Evolutionary conservation across 1,140 invertebrate genomes (phyloP).

Genomic region (Apis laboriosa): DNA sequence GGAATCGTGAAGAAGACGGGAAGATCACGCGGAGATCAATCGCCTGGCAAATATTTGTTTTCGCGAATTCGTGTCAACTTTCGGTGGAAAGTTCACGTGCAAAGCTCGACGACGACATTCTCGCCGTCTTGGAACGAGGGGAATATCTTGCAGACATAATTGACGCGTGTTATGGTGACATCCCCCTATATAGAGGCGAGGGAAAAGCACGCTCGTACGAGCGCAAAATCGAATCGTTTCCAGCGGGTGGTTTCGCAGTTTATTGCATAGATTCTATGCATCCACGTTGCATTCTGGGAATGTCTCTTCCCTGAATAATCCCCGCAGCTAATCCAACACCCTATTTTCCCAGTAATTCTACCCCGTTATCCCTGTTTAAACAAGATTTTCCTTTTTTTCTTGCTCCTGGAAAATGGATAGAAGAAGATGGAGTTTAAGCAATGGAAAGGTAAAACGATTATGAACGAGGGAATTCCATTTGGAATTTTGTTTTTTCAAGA

Average conservation of each 20-base stretch:
- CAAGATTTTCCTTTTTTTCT: no score
- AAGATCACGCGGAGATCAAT: not conserved
- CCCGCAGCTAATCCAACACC: not conserved
- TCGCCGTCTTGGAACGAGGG: not conserved
- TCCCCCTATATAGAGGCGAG: constrained; percentile 21
- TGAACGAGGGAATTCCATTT: no score
- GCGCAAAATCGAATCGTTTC: constrained; percentile 53
- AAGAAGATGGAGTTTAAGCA: not conserved
- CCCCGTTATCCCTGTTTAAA: no score
- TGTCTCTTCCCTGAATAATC: constrained; percentile 33
- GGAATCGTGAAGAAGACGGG: not conserved
- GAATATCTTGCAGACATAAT: constrained; percentile 50
- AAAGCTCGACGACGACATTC: not conserved
- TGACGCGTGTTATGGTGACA: constrained; percentile 46
- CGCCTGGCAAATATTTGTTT: constrained; percentile 21
- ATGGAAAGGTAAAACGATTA: not conserved
- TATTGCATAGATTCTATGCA: constrained; percentile 46
- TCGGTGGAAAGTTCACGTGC: not conserved
- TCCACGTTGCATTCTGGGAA: constrained; percentile 44
- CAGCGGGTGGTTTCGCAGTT: constrained; percentile 39
- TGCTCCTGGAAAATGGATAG: not conserved
- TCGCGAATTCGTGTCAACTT: not conserved
- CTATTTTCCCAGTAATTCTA: not conserved
- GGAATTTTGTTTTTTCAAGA: no score
- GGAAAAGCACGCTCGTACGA: constrained; percentile 42